phyloP scores from a whole-genome alignment of 1,140 invertebrate genomes.

The Nephila pilipes region DNA sequence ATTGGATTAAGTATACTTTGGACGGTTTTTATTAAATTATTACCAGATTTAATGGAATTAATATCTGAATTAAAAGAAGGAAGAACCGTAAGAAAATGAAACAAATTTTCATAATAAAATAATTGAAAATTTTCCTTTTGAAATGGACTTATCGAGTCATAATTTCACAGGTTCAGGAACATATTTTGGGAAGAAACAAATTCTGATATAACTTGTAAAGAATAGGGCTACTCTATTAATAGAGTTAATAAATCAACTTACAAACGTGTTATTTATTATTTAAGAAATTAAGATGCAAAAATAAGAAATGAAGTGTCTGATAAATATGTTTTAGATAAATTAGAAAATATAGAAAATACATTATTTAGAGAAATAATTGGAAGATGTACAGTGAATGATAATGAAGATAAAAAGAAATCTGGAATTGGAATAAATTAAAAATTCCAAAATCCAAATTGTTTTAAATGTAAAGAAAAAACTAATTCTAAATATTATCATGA shows the following conservation, averaged over 20 bases:
- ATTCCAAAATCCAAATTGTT: too few relatives aligned
- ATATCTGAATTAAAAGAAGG: too few relatives aligned
- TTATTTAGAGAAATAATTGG: too few relatives aligned
- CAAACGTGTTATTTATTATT: constrained; percentile 82
- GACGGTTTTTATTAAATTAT: too few relatives aligned
- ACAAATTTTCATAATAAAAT: neutral
- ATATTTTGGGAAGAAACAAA: constrained; percentile 76
- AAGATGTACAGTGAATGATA: too few relatives aligned
- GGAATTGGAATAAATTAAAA: too few relatives aligned
- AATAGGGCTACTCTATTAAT: constrained; percentile 5
- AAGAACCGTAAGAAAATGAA: neutral
- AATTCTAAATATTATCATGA: rapidly evolving
- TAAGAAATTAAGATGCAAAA: constrained; percentile 78
- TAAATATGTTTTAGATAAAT: too few relatives aligned
- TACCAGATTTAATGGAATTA: too few relatives aligned
- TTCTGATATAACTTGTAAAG: constrained; percentile 26
- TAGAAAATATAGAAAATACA: neutral
- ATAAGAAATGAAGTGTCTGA: constrained; percentile 79
- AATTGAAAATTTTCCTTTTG: constrained; percentile 24
- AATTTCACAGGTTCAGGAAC: constrained; percentile 7
- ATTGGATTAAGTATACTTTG: too few relatives aligned
- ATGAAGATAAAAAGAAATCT: too few relatives aligned
- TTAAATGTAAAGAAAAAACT: too few relatives aligned
- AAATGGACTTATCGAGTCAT: constrained; percentile 43
- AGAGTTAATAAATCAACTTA: constrained; percentile 81